Evolutionary conservation across 2,113 vertebrate genomes (phyloP).

Genomic region (Pelmatolapia mariae): DNA sequence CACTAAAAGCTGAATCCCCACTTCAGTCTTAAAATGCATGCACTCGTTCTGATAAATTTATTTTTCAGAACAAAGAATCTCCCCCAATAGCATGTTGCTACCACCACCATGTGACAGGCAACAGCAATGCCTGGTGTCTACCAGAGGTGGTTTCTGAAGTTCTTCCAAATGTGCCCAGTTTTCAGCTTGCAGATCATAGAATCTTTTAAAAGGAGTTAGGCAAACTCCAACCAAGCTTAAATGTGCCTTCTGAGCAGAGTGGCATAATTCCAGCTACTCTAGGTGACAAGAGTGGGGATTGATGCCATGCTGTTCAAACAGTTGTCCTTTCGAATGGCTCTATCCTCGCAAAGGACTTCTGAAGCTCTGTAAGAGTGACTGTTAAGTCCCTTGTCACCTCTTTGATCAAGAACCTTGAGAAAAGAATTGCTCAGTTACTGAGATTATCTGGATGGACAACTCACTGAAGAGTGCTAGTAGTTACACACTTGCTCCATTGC

Average conservation of each 20-base stretch:
- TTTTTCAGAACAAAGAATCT: neutral
- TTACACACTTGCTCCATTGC: neutral
- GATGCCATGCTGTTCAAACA: neutral
- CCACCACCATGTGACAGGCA: neutral
- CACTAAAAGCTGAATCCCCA: neutral
- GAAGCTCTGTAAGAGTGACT: neutral
- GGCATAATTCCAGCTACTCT: neutral
- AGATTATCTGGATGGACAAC: neutral
- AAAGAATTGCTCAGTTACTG: neutral
- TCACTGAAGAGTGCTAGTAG: neutral
- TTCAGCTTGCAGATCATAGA: neutral
- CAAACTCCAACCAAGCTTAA: neutral
- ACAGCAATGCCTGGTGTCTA: neutral
- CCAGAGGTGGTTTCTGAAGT: neutral
- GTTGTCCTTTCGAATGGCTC: neutral
- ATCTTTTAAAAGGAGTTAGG: neutral
- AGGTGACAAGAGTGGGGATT: neutral
- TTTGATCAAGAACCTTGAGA: neutral
- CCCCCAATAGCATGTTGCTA: neutral
- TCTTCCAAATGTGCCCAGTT: neutral
- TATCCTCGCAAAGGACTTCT: neutral
- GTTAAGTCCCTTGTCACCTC: neutral
- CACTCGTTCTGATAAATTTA: neutral
- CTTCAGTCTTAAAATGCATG: neutral
- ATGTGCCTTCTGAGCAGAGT: neutral